These are phyloP conservation scores for Scomber scombrus DNA, from an alignment of 2,113 vertebrate genomes.

Conservation along the genomic window DNA sequence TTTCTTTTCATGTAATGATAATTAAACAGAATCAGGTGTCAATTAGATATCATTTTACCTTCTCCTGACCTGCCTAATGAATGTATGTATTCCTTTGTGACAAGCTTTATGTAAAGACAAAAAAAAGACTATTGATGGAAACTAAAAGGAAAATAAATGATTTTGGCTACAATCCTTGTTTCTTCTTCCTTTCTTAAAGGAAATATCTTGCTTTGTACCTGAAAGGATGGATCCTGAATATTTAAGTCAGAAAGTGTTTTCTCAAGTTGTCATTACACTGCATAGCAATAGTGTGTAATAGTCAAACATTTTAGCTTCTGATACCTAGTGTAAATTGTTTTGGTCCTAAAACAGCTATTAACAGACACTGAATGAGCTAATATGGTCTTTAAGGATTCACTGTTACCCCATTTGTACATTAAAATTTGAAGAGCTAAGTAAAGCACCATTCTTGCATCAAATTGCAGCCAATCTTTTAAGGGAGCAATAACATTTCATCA, in stretches of 20 bases:
- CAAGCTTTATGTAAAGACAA: conserved; percentile 68
- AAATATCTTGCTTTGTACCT: neutral
- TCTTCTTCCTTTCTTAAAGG: conserved; percentile 3
- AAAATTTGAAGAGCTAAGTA: conserved; percentile 41
- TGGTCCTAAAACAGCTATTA: conserved; percentile 50
- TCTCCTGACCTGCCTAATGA: conserved; percentile 64
- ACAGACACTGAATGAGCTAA: conserved; percentile 35
- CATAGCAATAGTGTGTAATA: conserved; percentile 33
- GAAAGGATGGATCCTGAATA: conserved; percentile 1
- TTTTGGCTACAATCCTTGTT: conserved; percentile 48
- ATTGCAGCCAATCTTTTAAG: conserved; percentile 25
- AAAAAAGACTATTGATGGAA: conserved; percentile 38
- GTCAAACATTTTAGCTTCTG: conserved; percentile 19
- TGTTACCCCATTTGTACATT: conserved; percentile 32
- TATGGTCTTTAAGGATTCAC: conserved; percentile 34
- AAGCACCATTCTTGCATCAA: neutral
- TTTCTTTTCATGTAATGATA: conserved; percentile 15
- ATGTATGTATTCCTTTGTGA: conserved; percentile 74
- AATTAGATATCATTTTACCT: conserved; percentile 18
- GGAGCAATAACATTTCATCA: conserved; percentile 44
- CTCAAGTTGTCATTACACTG: neutral
- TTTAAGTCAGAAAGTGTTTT: conserved; percentile 5
- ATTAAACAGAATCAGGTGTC: conserved; percentile 34
- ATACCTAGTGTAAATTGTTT: conserved; percentile 28
- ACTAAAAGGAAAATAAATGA: conserved; percentile 65